A percentile compares a stretch with the other conserved stretches of the same genome.
Evolutionary conservation across 2,797 vertebrate genomes (phyloP).

Genomic region (Eulemur albifrons): DNA sequence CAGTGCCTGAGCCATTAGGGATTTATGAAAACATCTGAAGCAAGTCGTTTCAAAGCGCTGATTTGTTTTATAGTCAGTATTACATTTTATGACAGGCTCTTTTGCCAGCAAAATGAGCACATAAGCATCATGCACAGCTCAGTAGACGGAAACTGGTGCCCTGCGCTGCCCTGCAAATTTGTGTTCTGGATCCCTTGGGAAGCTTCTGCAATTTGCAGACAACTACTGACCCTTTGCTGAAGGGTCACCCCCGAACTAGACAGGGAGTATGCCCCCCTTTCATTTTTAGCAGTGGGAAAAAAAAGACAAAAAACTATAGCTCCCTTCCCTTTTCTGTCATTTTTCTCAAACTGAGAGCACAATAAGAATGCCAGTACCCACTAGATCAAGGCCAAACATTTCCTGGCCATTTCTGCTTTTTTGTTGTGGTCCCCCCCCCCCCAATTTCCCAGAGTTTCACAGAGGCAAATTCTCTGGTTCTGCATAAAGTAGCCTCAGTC

Average conservation of each 20-base stretch:
- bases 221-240: constrained; percentile 61
- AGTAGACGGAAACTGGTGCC: background rate
- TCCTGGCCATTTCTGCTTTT: background rate
- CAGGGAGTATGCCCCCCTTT: background rate
- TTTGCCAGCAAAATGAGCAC: constrained; percentile 76
- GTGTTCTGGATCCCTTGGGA: constrained; percentile 59
- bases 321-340: background rate
- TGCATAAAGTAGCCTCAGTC: background rate
- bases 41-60: constrained; percentile 68
- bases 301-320: background rate
- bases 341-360: background rate
- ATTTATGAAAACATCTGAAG: constrained; percentile 77
- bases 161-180: constrained; percentile 63
- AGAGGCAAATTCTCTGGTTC: background rate
- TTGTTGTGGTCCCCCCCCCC: background rate
- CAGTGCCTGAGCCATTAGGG: constrained; percentile 69
- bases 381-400: background rate
- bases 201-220: constrained; percentile 34
- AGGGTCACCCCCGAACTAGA: background rate
- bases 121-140: constrained; percentile 38
- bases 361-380: background rate
- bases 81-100: constrained; percentile 77
- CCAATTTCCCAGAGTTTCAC: background rate
- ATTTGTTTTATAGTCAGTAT: constrained; percentile 70
- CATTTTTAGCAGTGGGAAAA: background rate